Conservation (phyloP, 2,888 invertebrate species). For the Philonicus albiceps region DNA sequence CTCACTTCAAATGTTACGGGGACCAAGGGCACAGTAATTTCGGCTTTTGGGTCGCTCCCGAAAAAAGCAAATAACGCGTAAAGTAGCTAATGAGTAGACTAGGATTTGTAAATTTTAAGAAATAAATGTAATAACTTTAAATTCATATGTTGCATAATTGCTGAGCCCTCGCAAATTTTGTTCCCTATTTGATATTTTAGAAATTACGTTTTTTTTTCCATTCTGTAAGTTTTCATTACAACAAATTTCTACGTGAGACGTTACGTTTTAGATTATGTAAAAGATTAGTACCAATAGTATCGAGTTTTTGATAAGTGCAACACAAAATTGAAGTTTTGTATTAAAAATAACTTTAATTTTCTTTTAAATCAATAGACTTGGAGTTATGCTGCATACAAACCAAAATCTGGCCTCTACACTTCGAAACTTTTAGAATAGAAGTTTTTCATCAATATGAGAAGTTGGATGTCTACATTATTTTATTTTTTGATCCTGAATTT, state of each 20-base stretch:
- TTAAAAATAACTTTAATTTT: background rate
- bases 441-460: background rate
- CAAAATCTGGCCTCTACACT: background rate
- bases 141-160: background rate
- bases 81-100: background rate
- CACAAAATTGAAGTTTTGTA: no score
- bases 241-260: no score
- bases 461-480: background rate
- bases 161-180: background rate
- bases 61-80: constrained; percentile 68
- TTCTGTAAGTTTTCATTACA: no score
- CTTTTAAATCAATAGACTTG: background rate
- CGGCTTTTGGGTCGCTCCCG: constrained; percentile 89
- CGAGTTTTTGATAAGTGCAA: no score
- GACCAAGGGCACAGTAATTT: constrained; percentile 90
- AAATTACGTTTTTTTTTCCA: no score
- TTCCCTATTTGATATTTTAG: no score
- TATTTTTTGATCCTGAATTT: background rate
- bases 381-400: background rate
- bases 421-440: background rate
- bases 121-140: background rate
- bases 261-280: no score
- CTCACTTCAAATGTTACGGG: constrained; percentile 84
- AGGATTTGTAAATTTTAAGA: background rate
- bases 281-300: no score